Percentiles rank a stretch among this genome's conserved stretches.
Evolutionary conservation across 2,888 invertebrate genomes (phyloP).

Genomic region (Gnatocerus cornutus): DNA sequence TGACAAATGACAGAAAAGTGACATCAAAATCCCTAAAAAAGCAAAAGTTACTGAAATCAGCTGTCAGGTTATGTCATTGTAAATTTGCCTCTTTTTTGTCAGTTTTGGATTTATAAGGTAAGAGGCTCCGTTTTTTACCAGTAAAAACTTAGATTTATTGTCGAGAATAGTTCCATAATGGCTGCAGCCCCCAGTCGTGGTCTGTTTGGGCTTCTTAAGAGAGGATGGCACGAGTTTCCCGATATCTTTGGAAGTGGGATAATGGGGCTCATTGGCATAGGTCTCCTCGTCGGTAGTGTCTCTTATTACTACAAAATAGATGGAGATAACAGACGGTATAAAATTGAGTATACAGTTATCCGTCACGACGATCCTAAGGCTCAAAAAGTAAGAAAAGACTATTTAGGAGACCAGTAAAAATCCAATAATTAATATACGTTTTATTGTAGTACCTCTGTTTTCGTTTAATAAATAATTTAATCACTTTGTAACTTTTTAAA

Average conservation of each 20-base stretch:
- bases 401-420: constrained; percentile 51
- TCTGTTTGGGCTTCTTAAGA: constrained; percentile 67
- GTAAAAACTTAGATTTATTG: too few relatives aligned
- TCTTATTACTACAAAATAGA: constrained; percentile 70
- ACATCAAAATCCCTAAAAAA: too few relatives aligned
- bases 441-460: constrained; percentile 52
- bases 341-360: constrained; percentile 76
- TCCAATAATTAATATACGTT: constrained; percentile 69
- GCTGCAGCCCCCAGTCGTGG: constrained; percentile 56
- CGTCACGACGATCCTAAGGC: constrained; percentile 79
- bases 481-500: constrained; percentile 17
- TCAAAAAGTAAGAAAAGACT: constrained; percentile 74
- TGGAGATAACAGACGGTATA: constrained; percentile 80
- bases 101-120: too few relatives aligned
- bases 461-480: constrained; percentile 46
- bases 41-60: too few relatives aligned
- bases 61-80: too few relatives aligned
- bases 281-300: constrained; percentile 72
- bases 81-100: too few relatives aligned
- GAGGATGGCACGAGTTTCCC: constrained; percentile 80
- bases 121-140: too few relatives aligned
- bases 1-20: too few relatives aligned
- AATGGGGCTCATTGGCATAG: constrained; percentile 75
- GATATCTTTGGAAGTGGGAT: constrained; percentile 78
- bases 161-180: constrained; percentile 26